Evolutionary conservation across 2,113 vertebrate species (phyloP).

Genomic region (Centropristis striata): DNA sequence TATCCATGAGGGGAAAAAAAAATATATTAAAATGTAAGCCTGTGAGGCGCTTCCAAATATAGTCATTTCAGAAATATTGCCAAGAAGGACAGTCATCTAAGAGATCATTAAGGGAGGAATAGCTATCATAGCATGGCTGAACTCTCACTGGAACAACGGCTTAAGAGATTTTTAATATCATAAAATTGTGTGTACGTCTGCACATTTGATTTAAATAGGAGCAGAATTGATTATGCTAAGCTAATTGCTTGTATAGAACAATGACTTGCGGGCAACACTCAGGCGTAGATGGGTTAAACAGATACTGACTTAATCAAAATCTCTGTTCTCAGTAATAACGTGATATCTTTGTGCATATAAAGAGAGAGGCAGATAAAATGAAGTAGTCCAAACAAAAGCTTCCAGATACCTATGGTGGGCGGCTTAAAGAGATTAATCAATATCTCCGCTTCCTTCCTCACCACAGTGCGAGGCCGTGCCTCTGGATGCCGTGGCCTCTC

Average conservation of each 20-base stretch:
- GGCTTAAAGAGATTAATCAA: constrained; percentile 53
- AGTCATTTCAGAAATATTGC: constrained; percentile 14
- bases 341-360: not conserved
- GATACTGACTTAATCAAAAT: constrained; percentile 32
- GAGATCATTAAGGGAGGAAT: constrained; percentile 23
- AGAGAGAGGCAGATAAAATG: not conserved
- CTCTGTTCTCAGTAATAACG: constrained; percentile 3
- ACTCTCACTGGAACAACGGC: constrained; percentile 20
- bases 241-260: constrained; percentile 10
- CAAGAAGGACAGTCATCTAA: constrained; percentile 4
- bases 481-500: constrained; percentile 45
- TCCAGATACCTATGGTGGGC: constrained; percentile 13
- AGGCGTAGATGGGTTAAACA: not conserved
- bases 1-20: not conserved
- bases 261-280: not conserved
- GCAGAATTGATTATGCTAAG: not conserved
- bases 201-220: not conserved
- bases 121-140: not conserved
- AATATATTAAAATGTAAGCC: constrained; percentile 39
- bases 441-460: constrained; percentile 38
- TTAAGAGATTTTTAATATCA: constrained; percentile 4
- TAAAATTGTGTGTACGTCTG: not conserved
- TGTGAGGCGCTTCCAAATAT: constrained; percentile 1
- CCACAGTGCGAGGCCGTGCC: constrained; percentile 17
- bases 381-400: constrained; percentile 29